A percentile compares a stretch with the other conserved stretches of the same genome.
Evolutionary conservation across 1,140 invertebrate species (phyloP).

Genomic region (Limonius californicus): DNA sequence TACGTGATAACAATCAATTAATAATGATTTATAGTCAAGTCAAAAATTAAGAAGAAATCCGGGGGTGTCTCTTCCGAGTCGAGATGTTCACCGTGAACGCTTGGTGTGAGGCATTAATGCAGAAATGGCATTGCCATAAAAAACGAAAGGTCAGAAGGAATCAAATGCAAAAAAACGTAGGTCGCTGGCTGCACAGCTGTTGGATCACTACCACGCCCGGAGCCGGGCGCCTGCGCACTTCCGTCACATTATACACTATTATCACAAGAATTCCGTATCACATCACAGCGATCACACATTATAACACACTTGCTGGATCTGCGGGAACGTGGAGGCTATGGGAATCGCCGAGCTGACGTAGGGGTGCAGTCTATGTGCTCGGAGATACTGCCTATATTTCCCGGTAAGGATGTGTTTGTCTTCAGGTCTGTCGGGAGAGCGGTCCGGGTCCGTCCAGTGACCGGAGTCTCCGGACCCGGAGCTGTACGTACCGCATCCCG

Average conservation of each 20-base stretch:
- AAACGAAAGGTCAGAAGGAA: slow-evolving; percentile 18
- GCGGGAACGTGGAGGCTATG: slow-evolving; percentile 49
- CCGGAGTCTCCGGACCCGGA: slow-evolving; percentile 38
- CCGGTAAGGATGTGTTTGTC: slow-evolving; percentile 51
- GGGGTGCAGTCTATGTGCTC: slow-evolving; percentile 53
- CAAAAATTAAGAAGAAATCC: neutral
- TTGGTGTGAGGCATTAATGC: neutral
- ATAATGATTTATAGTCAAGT: neutral
- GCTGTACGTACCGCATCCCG: slow-evolving; percentile 34
- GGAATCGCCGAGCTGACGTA: slow-evolving; percentile 50
- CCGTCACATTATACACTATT: slow-evolving; percentile 43
- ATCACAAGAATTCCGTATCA: slow-evolving; percentile 44
- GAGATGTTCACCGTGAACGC: neutral
- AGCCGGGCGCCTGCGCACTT: slow-evolving; percentile 37
- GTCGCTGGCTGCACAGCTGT: slow-evolving; percentile 37
- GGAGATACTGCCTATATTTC: slow-evolving; percentile 54
- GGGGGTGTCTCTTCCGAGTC: neutral
- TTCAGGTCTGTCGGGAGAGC: slow-evolving; percentile 42
- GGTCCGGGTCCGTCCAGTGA: slow-evolving; percentile 43
- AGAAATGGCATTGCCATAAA: slow-evolving; percentile 9
- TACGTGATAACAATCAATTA: neutral
- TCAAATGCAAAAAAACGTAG: slow-evolving; percentile 28
- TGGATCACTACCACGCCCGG: slow-evolving; percentile 47
- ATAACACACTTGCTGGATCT: slow-evolving; percentile 56
- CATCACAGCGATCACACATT: slow-evolving; percentile 53